Base-by-base conservation (phyloP, 2,797 vertebrate genomes). In the Phrynocephalus forsythii region DNA sequence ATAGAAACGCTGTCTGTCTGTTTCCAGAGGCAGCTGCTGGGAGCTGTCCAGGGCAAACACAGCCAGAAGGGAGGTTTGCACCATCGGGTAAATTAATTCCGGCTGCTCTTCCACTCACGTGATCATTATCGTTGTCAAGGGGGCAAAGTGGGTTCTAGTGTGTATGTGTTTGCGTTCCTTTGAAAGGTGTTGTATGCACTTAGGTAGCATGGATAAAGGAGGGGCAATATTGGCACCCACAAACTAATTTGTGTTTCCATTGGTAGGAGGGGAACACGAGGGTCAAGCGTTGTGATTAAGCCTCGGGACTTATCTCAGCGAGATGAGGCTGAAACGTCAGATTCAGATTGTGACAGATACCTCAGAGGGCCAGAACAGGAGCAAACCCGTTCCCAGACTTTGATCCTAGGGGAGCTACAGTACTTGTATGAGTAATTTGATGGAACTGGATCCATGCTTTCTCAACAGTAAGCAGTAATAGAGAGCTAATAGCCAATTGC, bases 11-110 rank as follows among this genome's bases (percentile, higher is more conserved):
- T 86, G 85, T 85, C 86, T 91, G 44, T 89, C 91, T 87, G 9
- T 89, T 95, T 94, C 90, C 86, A 91, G 84, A 88, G 90, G 90
- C 90, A 80, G 90, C 92, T 93, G n/a, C 91, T 91, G 93, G 93
- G 91, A 94, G 89, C 92, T 89, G 67, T 95, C 85, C 91, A 86
- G 89, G 79, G 84, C 89, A 90, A 84, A 67, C 90, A 87, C 88
- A 90, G 82, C 20, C 91, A 86, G 91, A 44, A 89, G 77, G 84
- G 91, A 66, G n/a, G 0, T 56, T 93, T 86, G 72, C 44, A 6
- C 80, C 20, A 0, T 52, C 79, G 82, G 86, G 79, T 85, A 73
- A 75, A 87, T 91, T 92, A 82, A 75, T 91, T 91, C 87, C 89
- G 87, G 75, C 84, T 90, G 82, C 84, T 92, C 3, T 69, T 90